These are phyloP conservation scores for Xestia sexstrigata DNA, from an alignment of 2,888 invertebrate species.

Conservation along the genomic window DNA sequence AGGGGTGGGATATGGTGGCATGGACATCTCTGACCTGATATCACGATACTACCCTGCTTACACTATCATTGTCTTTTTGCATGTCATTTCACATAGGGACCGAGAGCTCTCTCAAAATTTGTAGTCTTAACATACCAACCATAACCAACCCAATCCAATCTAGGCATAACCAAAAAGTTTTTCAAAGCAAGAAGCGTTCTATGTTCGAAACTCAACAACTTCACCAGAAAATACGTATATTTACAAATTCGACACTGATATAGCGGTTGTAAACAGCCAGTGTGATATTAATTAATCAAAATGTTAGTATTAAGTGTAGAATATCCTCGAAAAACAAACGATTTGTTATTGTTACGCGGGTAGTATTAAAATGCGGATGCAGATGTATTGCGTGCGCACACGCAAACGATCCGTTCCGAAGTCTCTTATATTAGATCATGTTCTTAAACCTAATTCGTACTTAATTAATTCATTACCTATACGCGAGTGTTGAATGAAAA, in stretches of 20 bases:
- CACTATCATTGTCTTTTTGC: background rate
- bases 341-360: conserved; percentile 73
- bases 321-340: conserved; percentile 73
- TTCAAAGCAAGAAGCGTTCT: conserved; percentile 11
- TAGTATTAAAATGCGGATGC: conserved; percentile 75
- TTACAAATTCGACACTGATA: conserved; percentile 32
- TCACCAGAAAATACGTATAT: conserved; percentile 13
- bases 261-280: conserved; percentile 26
- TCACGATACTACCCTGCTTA: background rate
- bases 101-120: background rate
- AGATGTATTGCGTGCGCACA: conserved; percentile 51
- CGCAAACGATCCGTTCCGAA: conserved; percentile 52
- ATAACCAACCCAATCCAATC: too few species aligned
- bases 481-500: conserved; percentile 41
- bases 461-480: conserved; percentile 41
- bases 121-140: background rate
- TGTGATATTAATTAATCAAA: conserved; percentile 53
- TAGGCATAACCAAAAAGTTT: background rate
- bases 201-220: conserved; percentile 18
- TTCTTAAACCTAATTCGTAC: conserved; percentile 56
- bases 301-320: conserved; percentile 42
- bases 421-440: conserved; percentile 57
- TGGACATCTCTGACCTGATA: background rate
- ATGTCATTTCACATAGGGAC: background rate
- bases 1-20: too few species aligned